Base-by-base conservation (phyloP, 1,140 invertebrate species). In the Conus ventricosus region DNA sequence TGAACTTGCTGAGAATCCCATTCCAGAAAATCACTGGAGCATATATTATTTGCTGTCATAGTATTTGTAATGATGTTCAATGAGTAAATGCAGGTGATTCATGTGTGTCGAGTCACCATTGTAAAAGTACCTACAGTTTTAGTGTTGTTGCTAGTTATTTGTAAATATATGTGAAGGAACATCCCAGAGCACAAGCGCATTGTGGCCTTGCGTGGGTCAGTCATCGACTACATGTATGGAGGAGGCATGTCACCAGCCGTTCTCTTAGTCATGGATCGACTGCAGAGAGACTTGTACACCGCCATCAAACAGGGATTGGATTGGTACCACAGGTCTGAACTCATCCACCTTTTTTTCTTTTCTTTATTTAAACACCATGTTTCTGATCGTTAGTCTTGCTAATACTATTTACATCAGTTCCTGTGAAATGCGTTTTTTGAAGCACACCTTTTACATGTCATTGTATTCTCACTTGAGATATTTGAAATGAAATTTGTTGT, bases 151-250 rank as follows among this genome's bases (percentile, higher is more conserved):
- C 39, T 39, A 39, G 39, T 39, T 39, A 39, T 39, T 39, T 39
- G 39, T 39, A 39, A 39, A 15, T 67, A 8, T 81, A 25, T 76
- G 88, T 93, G 20, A 91, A 97, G 97, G 93, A 97, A 97, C 84
- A 97, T 98, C 90, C 97, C 97, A 4, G 96, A 97, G 91, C 98
- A 98, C 95, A 97, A 97, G 23, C 96, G 97, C 86, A 97, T 98
- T 88, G 97, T 98, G 1, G 96, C 96, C 88, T 95, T 99, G 67
- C 95, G 97, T 55, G 98, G 98, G 20, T 98, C 97, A 7, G 96
- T 98, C 20, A 97, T 98, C 87, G 97, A 98, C 95, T 96, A 97
- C 92, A 96, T 96, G 54, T 98, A 98, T 93, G 97, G 96, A 10
- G 96, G 96, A 60, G 96, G 96, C 10, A 94, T 95, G 17, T 96